Conservation (phyloP, 2,888 invertebrate species). For the Lepetodrilus schrolli region DNA sequence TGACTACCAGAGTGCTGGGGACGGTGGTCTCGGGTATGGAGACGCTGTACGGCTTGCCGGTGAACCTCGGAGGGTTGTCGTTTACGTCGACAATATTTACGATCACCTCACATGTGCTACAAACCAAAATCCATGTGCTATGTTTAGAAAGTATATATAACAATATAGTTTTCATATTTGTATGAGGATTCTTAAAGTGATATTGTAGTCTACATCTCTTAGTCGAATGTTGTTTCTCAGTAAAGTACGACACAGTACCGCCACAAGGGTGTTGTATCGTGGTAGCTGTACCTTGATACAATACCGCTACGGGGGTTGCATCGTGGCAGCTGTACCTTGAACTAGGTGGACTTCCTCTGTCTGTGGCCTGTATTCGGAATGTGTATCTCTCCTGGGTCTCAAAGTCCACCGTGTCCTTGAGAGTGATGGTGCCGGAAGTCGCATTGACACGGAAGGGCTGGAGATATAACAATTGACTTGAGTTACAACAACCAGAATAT, state of each 20-base stretch:
- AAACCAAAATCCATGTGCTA: too few species aligned
- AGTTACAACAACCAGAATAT: too few species aligned
- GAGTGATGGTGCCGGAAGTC: not conserved
- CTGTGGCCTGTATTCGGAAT: conserved; percentile 1
- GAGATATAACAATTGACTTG: not conserved
- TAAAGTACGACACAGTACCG: not conserved
- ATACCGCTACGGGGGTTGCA: not conserved
- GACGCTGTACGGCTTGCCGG: conserved; percentile 13
- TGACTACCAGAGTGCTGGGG: conserved; percentile 1
- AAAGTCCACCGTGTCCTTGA: conserved; percentile 1
- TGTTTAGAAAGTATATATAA: not conserved
- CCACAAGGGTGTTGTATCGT: too few species aligned
- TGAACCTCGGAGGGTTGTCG: conserved; percentile 31
- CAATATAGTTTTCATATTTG: too few species aligned
- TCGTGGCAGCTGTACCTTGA: not conserved
- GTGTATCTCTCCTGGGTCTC: not conserved
- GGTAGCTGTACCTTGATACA: not conserved
- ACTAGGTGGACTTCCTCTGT: not conserved
- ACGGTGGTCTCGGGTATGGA: conserved; percentile 27
- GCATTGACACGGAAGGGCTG: not conserved
- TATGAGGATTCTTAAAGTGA: too few species aligned
- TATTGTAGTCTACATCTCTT: too few species aligned
- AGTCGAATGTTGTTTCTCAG: too few species aligned
- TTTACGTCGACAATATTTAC: conserved; percentile 34
- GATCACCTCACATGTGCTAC: conserved; percentile 13